These are phyloP conservation scores for Apis florea DNA, from an alignment of 1,140 invertebrate species.

Conservation along the genomic window DNA sequence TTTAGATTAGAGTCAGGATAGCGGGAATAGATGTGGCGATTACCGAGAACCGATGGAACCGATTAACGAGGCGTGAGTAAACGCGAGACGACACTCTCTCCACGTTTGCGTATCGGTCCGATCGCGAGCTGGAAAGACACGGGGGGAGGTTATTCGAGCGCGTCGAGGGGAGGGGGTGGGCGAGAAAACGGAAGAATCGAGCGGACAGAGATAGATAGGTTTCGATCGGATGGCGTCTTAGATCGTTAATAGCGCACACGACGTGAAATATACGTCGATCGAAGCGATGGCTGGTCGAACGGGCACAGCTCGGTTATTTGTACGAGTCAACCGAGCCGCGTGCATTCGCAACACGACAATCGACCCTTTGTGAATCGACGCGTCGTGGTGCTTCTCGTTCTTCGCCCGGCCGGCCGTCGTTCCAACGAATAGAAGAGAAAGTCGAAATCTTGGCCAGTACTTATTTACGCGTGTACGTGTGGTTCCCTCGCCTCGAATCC, in stretches of 20 bases:
- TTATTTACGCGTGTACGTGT: too few species aligned
- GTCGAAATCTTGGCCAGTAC: neutral
- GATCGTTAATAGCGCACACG: conserved; percentile 29
- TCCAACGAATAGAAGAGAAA: neutral
- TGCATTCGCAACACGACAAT: conserved; percentile 8
- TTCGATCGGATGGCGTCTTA: conserved; percentile 8
- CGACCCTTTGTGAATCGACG: conserved; percentile 2
- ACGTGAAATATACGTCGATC: conserved; percentile 28
- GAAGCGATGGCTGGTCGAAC: neutral
- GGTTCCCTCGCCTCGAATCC: too few species aligned
- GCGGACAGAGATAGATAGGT: conserved; percentile 12
- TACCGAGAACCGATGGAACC: neutral
- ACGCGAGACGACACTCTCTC: neutral
- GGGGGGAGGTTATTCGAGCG: neutral
- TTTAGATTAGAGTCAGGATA: neutral
- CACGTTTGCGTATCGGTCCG: neutral
- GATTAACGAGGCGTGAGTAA: conserved; percentile 31
- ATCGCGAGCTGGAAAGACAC: neutral
- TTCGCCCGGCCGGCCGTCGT: neutral
- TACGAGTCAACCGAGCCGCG: conserved; percentile 13
- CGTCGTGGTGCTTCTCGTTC: neutral
- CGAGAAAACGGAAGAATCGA: conserved; percentile 10
- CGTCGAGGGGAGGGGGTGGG: neutral
- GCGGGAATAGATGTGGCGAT: conserved; percentile 5
- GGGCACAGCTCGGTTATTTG: conserved; percentile 26